Base-by-base conservation (phyloP, 2,888 invertebrate genomes). In the Lissocephala sabroskyi region DNA sequence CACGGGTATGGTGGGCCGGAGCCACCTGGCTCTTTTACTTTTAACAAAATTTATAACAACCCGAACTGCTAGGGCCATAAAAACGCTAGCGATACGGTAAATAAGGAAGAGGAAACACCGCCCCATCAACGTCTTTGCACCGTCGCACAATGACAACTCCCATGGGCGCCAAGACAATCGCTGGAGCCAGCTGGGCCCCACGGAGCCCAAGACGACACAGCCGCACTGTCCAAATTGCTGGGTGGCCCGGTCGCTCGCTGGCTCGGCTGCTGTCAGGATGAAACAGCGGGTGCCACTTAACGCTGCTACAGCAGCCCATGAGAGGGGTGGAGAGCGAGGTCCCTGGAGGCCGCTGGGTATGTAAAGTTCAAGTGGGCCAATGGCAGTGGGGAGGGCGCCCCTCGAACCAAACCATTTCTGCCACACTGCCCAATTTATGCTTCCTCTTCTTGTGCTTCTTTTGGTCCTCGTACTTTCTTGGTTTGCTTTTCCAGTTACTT, bases 71-170 rank as follows among this genome's bases (percentile, higher is more conserved):
- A 57, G 39, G 62, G 60, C 58, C 64, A 73, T 75, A 66, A 75
- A 71, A 68, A 60, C 75, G 62, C 56, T 73, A 73, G 55, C 66
- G 66, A 56, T 64, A 60, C 62, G 56, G 55, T 70, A 64, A 61
- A 54, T 35, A 40, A 49, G 44, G 5, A 48, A 41, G 54, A 23
- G 35, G 28, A n/a, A 30, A n/a, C 32, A 18, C 37, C 36, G 9
- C 1, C 19, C 11, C 11, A 26, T 13, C 40, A 33, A 33, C 42
- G 29, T 7, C 40, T n/a, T n/a, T 32, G 19, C 33, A 28, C 7
- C 28, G 13, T 32, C 41, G 48, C 43, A 52, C 41, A 53, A 56
- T 49, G 56, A 48, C 59, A 56, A 47, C 44, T 45, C 56, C 49
- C 56, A n/a, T 56, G 56, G 52, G 2, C 32, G 41, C 16, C 35